phyloP scores from a whole-genome alignment of 1,140 invertebrate species.

The Drosophila saltans region DNA sequence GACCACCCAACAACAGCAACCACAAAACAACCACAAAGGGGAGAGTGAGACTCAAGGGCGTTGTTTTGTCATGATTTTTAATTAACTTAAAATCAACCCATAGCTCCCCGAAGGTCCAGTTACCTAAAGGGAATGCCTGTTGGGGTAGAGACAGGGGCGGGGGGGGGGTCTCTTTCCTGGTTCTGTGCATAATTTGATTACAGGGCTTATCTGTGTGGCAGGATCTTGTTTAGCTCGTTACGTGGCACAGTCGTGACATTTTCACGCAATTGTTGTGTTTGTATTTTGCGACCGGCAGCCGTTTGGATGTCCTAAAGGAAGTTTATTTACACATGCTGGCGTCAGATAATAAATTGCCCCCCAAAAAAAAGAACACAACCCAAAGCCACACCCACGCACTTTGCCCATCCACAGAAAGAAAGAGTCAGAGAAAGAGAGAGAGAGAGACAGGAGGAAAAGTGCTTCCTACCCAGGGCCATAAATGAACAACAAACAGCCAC shows the following conservation, averaged over 20 bases:
- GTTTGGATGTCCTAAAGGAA: conserved; percentile 45
- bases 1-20: conserved; percentile 18
- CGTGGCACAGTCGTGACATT: conserved; percentile 77
- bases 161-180: conserved; percentile 14
- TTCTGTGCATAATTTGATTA: conserved; percentile 81
- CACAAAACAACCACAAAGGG: not conserved
- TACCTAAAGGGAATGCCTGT: not conserved
- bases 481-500: conserved; percentile 73
- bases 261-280: conserved; percentile 76
- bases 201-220: conserved; percentile 63
- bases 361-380: not conserved
- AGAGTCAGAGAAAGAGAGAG: not conserved
- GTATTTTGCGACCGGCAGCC: conserved; percentile 20
- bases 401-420: conserved; percentile 24
- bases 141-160: not conserved
- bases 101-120: conserved; percentile 41
- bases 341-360: conserved; percentile 78
- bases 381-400: conserved; percentile 70
- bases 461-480: conserved; percentile 15
- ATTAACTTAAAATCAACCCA: conserved; percentile 82
- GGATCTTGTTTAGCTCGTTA: conserved; percentile 80
- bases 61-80: conserved; percentile 81
- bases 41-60: conserved; percentile 16
- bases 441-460: not conserved
- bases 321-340: conserved; percentile 80